These are phyloP conservation scores for Lemur catta DNA, from an alignment of 2,797 vertebrate species.

Conservation along the genomic window DNA sequence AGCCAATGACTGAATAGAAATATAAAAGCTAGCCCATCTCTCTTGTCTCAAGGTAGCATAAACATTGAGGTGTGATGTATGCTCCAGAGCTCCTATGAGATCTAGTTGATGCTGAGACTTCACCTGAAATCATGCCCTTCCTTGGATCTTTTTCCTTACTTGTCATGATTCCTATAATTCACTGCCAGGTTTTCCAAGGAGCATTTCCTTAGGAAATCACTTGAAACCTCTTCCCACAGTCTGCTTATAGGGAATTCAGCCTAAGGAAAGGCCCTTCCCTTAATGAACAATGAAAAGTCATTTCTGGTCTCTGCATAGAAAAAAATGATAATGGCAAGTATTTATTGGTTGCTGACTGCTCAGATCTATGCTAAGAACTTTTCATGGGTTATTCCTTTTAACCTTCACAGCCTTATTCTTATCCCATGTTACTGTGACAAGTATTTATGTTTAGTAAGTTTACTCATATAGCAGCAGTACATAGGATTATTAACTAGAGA, in stretches of 20 bases:
- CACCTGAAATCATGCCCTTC: background rate
- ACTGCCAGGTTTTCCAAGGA: background rate
- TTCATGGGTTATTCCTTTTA: background rate
- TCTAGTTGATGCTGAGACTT: background rate
- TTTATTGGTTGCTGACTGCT: background rate
- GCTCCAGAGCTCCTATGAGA: background rate
- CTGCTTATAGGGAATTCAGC: background rate
- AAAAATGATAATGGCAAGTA: background rate
- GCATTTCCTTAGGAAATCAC: background rate
- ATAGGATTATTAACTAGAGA: background rate
- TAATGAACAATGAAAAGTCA: background rate
- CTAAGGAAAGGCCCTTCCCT: background rate
- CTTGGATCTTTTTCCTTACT: background rate
- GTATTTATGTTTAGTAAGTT: background rate
- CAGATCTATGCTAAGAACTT: background rate
- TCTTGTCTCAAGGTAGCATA: background rate
- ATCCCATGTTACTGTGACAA: background rate
- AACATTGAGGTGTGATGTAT: background rate
- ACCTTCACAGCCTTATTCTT: background rate
- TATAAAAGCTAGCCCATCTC: background rate
- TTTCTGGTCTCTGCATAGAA: background rate
- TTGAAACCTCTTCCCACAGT: background rate
- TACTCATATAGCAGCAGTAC: background rate
- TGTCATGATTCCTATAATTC: background rate
- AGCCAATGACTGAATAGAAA: background rate